Evolutionary conservation across 2,113 vertebrate genomes (phyloP).

Genomic region (Pterocles gutturalis): DNA sequence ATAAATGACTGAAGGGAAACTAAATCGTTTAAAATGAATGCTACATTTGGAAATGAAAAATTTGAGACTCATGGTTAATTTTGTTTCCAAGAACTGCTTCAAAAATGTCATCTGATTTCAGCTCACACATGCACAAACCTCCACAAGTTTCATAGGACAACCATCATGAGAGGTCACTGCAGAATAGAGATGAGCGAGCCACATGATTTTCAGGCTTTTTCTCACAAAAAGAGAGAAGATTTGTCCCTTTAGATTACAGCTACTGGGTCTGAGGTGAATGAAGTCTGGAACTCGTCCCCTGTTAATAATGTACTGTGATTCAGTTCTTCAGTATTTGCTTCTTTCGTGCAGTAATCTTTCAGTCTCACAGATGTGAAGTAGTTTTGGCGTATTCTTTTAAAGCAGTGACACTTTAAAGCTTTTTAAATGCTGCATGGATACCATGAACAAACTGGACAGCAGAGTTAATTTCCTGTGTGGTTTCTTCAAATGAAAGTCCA

Average conservation of each 20-base stretch:
- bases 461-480: neutral
- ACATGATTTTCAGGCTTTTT: neutral
- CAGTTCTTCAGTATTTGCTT: neutral
- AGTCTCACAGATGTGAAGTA: neutral
- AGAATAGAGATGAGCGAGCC: neutral
- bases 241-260: neutral
- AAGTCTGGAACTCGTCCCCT: neutral
- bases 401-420: neutral
- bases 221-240: neutral
- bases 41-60: neutral
- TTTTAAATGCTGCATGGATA: neutral
- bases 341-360: neutral
- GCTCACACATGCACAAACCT: neutral
- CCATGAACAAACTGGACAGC: neutral
- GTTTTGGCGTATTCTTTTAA: neutral
- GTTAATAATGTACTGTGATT: neutral
- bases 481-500: neutral
- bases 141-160: neutral
- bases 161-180: neutral
- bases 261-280: neutral
- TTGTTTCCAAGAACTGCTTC: neutral
- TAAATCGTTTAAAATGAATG: neutral
- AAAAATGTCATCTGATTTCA: neutral
- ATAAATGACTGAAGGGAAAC: neutral
- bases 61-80: neutral